phyloP scores from a whole-genome alignment of 2,888 invertebrate genomes.

The Dione juno region DNA sequence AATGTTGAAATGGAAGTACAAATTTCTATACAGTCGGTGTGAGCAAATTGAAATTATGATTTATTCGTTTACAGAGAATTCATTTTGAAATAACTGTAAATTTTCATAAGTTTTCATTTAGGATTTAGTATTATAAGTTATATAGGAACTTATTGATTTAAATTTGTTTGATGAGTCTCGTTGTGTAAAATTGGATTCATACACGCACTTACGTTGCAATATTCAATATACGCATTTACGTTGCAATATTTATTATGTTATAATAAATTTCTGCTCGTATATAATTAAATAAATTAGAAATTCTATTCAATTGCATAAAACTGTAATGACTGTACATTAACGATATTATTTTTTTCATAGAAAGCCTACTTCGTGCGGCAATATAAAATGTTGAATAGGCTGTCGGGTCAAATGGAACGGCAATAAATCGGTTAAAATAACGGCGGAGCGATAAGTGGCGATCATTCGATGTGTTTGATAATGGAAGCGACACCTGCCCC shows the following conservation, averaged over 20 bases:
- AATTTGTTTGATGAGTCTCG: background rate
- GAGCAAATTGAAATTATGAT: slow-evolving; percentile 25
- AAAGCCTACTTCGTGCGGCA: slow-evolving; percentile 15
- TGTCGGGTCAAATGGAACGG: slow-evolving; percentile 44
- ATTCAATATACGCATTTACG: background rate
- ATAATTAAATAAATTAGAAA: slow-evolving; percentile 1
- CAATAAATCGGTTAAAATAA: slow-evolving; percentile 49
- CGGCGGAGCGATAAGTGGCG: slow-evolving; percentile 63
- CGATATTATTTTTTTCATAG: slow-evolving; percentile 9
- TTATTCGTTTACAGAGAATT: slow-evolving; percentile 13
- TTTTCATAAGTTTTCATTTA: slow-evolving; percentile 8
- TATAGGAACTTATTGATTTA: background rate
- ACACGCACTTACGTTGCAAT: background rate
- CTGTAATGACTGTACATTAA: slow-evolving; percentile 1
- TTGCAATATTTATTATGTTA: background rate
- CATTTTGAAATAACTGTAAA: slow-evolving; percentile 16
- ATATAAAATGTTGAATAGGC: slow-evolving; percentile 44
- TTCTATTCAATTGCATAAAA: background rate
- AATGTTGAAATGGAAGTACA: slow-evolving; percentile 26
- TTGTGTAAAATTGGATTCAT: slow-evolving; percentile 12
- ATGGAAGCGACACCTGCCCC: slow-evolving; percentile 66
- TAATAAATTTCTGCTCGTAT: background rate
- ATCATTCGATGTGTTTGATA: slow-evolving; percentile 68
- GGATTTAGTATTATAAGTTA: slow-evolving; percentile 12
- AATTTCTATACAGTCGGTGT: slow-evolving; percentile 16